Base-by-base conservation (phyloP, 2,888 invertebrate genomes). In the Standfussiana lucernea region DNA sequence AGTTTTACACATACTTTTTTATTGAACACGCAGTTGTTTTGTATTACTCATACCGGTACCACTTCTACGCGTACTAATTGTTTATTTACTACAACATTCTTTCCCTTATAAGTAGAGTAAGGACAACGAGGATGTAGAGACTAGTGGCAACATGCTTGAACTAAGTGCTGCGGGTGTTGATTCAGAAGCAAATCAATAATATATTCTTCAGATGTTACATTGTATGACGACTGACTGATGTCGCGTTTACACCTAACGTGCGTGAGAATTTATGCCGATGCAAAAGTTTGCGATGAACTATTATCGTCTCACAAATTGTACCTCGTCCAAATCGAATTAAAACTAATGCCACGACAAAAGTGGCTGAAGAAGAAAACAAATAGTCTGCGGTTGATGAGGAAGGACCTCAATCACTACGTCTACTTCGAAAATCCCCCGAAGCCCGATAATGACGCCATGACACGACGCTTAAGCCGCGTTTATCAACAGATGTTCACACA, bases 81-180 rank as follows among this genome's bases (percentile, higher is more conserved):
- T 75, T 64, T 42, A 35, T 64, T 76, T 45, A 65, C 45, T 37
- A 45, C 28, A 53, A 77, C 53, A 56, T 75, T 74, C 4, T 35
- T 53, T 64, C 11, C 65, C 28, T 24, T 75, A 32, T 21, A 61
- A 15, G 74, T 32, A 40, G 21, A 45, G n/a, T 47, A 61, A 61
- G 18, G 61, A 40, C 35, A 32, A 62, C 42, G n/a, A 50, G 24
- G 24, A 21, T 32, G 15, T n/a, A 62, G 32, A 1, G 59, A 18
- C 59, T 32, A 59, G 59, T 18, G 35, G 40, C 62, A 40, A 50
- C 75, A 40, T 15, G 40, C 75, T 32, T 32, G 7, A 24, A 45
- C 7, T 24, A 24, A 47, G 61, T 37, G 18, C 40, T 62, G 28
- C 37, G 15, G 47, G 42, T 62, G 13, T 50, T 42, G n/a, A 11